phyloP scores from a whole-genome alignment of 2,888 invertebrate species.

The Agrotis exclamationis region DNA sequence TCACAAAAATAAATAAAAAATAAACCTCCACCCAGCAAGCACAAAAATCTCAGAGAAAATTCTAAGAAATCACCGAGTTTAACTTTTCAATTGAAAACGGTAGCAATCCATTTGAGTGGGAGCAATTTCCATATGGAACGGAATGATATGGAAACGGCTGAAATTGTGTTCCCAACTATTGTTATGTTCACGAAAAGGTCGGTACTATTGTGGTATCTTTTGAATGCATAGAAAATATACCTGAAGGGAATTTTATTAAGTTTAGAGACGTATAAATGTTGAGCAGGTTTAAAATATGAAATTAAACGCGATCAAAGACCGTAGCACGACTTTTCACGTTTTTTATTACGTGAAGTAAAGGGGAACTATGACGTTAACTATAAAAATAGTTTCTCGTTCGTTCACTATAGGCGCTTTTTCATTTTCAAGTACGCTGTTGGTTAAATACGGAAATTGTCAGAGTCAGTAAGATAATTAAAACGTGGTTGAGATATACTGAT shows the following conservation, averaged over 20 bases:
- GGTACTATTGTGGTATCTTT: conserved; percentile 19
- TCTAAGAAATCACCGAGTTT: conserved; percentile 47
- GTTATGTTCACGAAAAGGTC: conserved; percentile 55
- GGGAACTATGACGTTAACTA: too few species aligned
- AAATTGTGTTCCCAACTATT: conserved; percentile 59
- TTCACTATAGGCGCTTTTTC: too few species aligned
- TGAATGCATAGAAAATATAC: conserved; percentile 9
- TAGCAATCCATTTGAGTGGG: conserved; percentile 65
- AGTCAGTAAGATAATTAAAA: too few species aligned
- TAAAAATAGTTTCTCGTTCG: too few species aligned
- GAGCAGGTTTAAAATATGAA: too few species aligned
- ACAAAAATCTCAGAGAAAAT: conserved; percentile 54
- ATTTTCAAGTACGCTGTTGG: too few species aligned
- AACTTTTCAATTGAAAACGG: conserved; percentile 59
- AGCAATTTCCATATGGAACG: conserved; percentile 64
- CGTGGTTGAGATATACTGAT: too few species aligned
- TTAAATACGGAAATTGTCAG: too few species aligned
- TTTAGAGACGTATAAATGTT: background rate
- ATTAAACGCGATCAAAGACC: too few species aligned
- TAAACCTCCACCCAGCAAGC: background rate
- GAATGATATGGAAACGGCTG: conserved; percentile 40
- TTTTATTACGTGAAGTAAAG: too few species aligned
- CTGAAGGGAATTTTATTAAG: background rate
- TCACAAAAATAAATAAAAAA: conserved; percentile 14
- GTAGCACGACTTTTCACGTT: too few species aligned